phyloP scores from a whole-genome alignment of 2,797 vertebrate genomes.

The Ceryle rudis region DNA sequence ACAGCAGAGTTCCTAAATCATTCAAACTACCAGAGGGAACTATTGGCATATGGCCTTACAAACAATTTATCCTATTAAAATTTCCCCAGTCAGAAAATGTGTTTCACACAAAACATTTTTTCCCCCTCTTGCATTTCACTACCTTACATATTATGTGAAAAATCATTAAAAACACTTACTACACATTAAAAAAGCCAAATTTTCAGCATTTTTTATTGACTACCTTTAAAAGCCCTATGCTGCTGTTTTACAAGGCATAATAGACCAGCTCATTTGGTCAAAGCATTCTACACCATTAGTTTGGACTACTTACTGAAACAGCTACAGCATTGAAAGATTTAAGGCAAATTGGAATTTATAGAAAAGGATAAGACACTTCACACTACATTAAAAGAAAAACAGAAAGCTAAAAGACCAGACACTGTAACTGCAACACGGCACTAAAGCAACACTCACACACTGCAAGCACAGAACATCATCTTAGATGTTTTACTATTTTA shows the following conservation, averaged over 20 bases:
- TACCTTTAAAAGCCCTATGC: constrained; percentile 90
- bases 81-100: constrained; percentile 86
- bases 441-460: constrained; percentile 95
- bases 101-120: constrained; percentile 88
- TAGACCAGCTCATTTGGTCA: constrained; percentile 86
- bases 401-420: constrained; percentile 88
- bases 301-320: constrained; percentile 89
- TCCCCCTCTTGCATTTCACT: constrained; percentile 84
- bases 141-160: constrained; percentile 86
- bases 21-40: constrained; percentile 89
- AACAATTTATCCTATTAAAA: constrained; percentile 92
- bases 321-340: constrained; percentile 92
- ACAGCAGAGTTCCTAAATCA: constrained; percentile 89
- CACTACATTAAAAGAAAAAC: constrained; percentile 86
- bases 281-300: constrained; percentile 85
- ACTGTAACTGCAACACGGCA: constrained; percentile 86
- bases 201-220: constrained; percentile 89
- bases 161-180: constrained; percentile 90
- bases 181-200: constrained; percentile 88
- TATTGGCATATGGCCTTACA: constrained; percentile 86
- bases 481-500: constrained; percentile 84
- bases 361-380: constrained; percentile 89
- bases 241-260: constrained; percentile 91
- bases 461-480: constrained; percentile 92
- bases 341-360: constrained; percentile 94